Evolutionary conservation across 2,797 vertebrate species (phyloP).

Genomic region (Taeniopygia guttata): DNA sequence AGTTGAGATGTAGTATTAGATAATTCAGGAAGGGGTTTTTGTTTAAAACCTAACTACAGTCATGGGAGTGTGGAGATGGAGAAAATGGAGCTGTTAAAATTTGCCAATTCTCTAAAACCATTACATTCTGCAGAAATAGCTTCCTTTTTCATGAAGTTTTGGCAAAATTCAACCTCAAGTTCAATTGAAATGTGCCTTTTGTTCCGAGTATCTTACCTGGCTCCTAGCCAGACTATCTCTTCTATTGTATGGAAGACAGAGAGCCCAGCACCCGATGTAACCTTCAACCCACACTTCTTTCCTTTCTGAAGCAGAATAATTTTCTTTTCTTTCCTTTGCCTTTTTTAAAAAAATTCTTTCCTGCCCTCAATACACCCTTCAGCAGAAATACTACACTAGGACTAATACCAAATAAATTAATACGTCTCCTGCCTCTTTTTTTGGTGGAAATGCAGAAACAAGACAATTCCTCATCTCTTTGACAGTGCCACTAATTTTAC

Average conservation of each 20-base stretch:
- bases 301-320: not conserved
- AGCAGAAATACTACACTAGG: not conserved
- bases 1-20: not conserved
- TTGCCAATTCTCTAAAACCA: not conserved
- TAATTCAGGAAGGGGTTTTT: not conserved
- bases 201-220: not conserved
- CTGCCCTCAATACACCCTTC: fast-evolving
- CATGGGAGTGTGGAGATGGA: not conserved
- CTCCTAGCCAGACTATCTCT: not conserved
- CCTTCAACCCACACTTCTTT: not conserved
- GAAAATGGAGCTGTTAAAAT: not conserved
- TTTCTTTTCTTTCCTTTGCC: not conserved
- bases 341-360: not conserved
- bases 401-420: not conserved
- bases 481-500: not conserved
- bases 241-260: not conserved
- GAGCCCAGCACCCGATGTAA: not conserved
- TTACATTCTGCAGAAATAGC: not conserved
- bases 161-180: not conserved
- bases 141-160: not conserved
- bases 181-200: not conserved
- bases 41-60: not conserved
- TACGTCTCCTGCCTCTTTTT: not conserved
- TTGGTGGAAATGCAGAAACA: not conserved
- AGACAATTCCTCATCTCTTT: not conserved